Percentiles rank a stretch among this genome's conserved stretches.
Evolutionary conservation across 2,888 invertebrate genomes (phyloP).

Genomic region (Diadromus collaris): DNA sequence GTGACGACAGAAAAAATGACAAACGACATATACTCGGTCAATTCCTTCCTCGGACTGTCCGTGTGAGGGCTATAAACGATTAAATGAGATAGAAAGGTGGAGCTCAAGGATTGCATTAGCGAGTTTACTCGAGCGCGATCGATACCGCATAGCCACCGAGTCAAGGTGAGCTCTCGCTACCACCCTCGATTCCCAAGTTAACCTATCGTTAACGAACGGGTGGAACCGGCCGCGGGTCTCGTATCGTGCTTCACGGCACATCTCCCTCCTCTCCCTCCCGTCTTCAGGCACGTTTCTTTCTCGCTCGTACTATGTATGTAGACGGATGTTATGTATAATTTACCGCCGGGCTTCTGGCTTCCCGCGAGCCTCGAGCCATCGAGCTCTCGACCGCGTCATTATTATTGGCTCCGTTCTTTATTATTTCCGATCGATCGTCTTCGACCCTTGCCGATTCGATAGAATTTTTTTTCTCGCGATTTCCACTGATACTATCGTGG

Average conservation of each 20-base stretch:
- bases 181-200: slow-evolving; percentile 31
- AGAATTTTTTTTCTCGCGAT: background rate
- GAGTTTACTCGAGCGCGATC: slow-evolving; percentile 66
- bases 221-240: slow-evolving; percentile 19
- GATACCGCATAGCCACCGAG: slow-evolving; percentile 69
- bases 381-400: background rate
- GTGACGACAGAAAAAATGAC: too few species aligned
- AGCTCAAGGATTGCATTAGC: slow-evolving; percentile 65
- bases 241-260: slow-evolving; percentile 9
- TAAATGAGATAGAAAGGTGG: slow-evolving; percentile 41
- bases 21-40: too few species aligned
- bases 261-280: background rate
- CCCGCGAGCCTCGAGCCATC: slow-evolving; percentile 2
- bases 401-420: slow-evolving; percentile 6
- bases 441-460: background rate
- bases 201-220: slow-evolving; percentile 35
- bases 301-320: slow-evolving; percentile 1
- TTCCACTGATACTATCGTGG: background rate
- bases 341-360: slow-evolving; percentile 29
- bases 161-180: slow-evolving; percentile 65
- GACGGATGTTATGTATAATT: slow-evolving; percentile 48
- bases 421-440: slow-evolving; percentile 23
- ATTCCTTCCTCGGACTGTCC: background rate
- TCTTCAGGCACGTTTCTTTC: slow-evolving; percentile 21
- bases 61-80: slow-evolving; percentile 11